Evolutionary conservation across 2,797 vertebrate genomes (phyloP).

Genomic region (Falco peregrinus): DNA sequence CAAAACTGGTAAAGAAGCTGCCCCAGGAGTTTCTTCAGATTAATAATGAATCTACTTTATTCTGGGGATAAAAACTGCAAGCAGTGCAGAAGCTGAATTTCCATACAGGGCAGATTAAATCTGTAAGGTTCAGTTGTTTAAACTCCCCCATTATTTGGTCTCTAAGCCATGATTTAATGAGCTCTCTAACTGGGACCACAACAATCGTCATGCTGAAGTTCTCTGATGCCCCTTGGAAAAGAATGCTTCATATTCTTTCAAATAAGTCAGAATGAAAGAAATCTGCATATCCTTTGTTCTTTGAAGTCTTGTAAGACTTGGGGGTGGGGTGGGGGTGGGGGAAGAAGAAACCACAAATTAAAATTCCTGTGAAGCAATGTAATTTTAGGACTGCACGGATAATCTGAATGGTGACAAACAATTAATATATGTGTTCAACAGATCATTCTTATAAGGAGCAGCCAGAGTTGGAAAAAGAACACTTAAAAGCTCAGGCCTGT

Average conservation of each 20-base stretch:
- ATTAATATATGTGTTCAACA: not conserved
- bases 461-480: not conserved
- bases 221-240: constrained; percentile 5
- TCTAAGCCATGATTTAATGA: constrained; percentile 27
- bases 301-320: not conserved
- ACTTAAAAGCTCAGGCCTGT: not conserved
- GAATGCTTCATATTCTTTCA: not conserved
- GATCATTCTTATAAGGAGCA: not conserved
- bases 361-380: not conserved
- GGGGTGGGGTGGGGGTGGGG: no score
- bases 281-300: not conserved
- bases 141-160: not conserved
- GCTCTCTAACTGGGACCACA: not conserved
- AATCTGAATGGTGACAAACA: not conserved
- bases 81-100: not conserved
- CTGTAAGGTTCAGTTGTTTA: not conserved
- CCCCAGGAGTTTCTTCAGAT: not conserved
- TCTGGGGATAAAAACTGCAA: not conserved
- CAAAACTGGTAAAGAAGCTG: not conserved
- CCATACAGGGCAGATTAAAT: not conserved
- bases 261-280: not conserved
- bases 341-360: not conserved
- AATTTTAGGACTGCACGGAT: not conserved
- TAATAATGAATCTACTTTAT: constrained; percentile 14
- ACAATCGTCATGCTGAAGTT: not conserved